Percentiles rank a stretch among this genome's conserved stretches.
Evolutionary conservation across 2,888 invertebrate species (phyloP).

Genomic region (Margaritifera margaritifera): DNA sequence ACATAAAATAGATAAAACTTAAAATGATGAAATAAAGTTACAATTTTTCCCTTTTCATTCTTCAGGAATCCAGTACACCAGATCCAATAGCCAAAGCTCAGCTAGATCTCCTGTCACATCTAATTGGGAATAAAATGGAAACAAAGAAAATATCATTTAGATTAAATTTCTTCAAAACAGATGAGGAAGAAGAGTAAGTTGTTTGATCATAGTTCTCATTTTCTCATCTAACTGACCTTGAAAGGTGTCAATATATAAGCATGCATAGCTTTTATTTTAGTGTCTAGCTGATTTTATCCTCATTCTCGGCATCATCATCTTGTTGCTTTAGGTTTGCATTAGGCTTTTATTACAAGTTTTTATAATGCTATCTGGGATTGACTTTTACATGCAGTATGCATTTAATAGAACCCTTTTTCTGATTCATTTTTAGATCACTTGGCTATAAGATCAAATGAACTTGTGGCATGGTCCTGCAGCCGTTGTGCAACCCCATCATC

Average conservation of each 20-base stretch:
- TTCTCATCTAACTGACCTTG: background rate
- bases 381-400: too few relatives aligned
- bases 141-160: slow-evolving; percentile 60
- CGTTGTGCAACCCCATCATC: too few relatives aligned
- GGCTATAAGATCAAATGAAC: too few relatives aligned
- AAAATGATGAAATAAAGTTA: background rate
- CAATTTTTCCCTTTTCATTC: slow-evolving; percentile 6
- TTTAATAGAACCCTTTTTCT: too few relatives aligned
- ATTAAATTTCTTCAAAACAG: slow-evolving; percentile 67
- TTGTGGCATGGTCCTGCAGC: too few relatives aligned
- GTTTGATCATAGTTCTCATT: background rate
- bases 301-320: too few relatives aligned
- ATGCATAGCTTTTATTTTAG: too few relatives aligned
- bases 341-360: too few relatives aligned
- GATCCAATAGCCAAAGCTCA: slow-evolving; percentile 71
- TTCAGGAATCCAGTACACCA: slow-evolving; percentile 60
- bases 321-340: too few relatives aligned
- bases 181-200: slow-evolving; percentile 64
- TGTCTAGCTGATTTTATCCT: too few relatives aligned
- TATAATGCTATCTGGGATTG: too few relatives aligned
- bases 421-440: too few relatives aligned
- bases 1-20: background rate
- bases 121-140: slow-evolving; percentile 61
- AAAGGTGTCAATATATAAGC: background rate
- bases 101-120: slow-evolving; percentile 68